Percentiles rank a stretch among this genome's conserved stretches.
Evolutionary conservation across 2,888 invertebrate species (phyloP).

Genomic region (Drosophila testacea): DNA sequence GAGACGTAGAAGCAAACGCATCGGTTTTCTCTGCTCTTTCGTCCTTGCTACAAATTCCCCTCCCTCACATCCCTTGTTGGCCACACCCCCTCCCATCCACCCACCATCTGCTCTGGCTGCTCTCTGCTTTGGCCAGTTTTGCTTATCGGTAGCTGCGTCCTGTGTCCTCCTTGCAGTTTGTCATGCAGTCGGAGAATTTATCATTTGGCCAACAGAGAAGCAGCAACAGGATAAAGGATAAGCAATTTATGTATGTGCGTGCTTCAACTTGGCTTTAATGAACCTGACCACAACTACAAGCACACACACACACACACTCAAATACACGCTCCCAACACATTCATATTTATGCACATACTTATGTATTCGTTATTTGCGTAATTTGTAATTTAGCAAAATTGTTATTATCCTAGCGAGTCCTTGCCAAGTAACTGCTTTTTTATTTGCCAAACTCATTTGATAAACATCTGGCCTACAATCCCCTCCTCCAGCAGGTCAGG

Average conservation of each 20-base stretch:
- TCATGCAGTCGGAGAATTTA: conserved; percentile 83
- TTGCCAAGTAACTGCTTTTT: conserved; percentile 49
- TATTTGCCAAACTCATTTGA: conserved; percentile 61
- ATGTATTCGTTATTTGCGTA: conserved; percentile 41
- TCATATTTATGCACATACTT: conserved; percentile 3
- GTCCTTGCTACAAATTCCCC: conserved; percentile 28
- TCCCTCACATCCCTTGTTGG: neutral
- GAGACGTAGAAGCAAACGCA: conserved; percentile 39
- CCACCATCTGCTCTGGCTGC: neutral
- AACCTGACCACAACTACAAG: conserved; percentile 49
- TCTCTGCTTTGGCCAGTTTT: conserved; percentile 48
- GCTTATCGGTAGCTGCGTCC: conserved; percentile 72
- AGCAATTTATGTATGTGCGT: conserved; percentile 73
- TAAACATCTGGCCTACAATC: conserved; percentile 47
- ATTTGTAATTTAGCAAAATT: conserved; percentile 78
- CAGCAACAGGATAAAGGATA: conserved; percentile 78
- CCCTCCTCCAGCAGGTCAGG: conserved; percentile 15
- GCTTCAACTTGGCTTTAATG: conserved; percentile 68
- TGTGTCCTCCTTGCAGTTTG: conserved; percentile 81
- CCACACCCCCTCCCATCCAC: too few species aligned
- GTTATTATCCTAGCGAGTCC: conserved; percentile 46
- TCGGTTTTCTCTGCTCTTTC: conserved; percentile 28
- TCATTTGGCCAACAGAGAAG: conserved; percentile 61
- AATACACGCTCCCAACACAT: neutral
- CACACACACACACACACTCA: conserved; percentile 9